Conservation (phyloP, 2,888 invertebrate genomes). For the Himalopsyche japonica region DNA sequence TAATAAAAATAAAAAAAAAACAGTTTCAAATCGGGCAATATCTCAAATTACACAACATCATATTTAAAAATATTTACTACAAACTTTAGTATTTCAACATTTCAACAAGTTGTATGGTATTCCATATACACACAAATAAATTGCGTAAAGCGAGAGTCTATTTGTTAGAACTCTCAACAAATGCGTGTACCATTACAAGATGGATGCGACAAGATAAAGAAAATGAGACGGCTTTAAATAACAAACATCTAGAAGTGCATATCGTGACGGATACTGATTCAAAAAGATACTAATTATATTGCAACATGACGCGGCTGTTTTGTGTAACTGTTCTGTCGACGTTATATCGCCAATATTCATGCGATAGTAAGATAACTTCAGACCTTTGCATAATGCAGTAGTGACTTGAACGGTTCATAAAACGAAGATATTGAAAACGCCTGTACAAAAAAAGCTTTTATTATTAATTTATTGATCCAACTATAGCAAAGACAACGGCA, state of each 20-base stretch:
- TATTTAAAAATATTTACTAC: too few species aligned
- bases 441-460: too few species aligned
- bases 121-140: neutral
- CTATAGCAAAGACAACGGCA: too few species aligned
- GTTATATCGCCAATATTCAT: too few species aligned
- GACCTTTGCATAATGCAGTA: too few species aligned
- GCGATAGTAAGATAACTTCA: too few species aligned
- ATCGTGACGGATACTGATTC: slow-evolving; percentile 20
- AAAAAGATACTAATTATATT: neutral
- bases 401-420: too few species aligned
- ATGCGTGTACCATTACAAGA: slow-evolving; percentile 10
- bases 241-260: slow-evolving; percentile 2
- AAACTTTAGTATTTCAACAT: neutral
- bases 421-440: too few species aligned
- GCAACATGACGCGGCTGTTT: neutral
- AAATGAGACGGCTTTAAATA: neutral
- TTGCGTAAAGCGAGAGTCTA: neutral
- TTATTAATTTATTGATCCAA: too few species aligned
- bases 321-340: neutral
- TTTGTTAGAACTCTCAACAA: neutral
- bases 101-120: neutral
- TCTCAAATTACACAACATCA: too few species aligned
- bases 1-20: too few species aligned
- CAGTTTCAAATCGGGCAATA: too few species aligned
- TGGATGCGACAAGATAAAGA: slow-evolving; percentile 14